Base-by-base conservation (phyloP, 2,888 invertebrate species). In the Metopia argyrocephala region DNA sequence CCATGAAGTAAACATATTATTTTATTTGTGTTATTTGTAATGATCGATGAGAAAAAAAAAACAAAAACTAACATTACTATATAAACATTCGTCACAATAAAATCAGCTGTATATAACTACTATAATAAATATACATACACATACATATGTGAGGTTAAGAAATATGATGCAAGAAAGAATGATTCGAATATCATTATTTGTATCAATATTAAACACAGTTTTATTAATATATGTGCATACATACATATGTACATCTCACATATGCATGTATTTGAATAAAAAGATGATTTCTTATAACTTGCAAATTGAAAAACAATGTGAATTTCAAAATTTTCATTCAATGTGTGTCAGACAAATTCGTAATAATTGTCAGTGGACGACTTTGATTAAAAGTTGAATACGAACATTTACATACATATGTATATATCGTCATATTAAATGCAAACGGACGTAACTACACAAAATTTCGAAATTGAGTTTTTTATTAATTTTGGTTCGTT, bases 161-260 rank as follows among this genome's bases (percentile, higher is more conserved):
- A 50, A 45, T 66, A 76, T 80, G 76, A 80, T 76, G 80, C 71
- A 80, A 80, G 62, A 75, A 64, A 28, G 25, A 25, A 50, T 38
- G 28, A 20, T 48, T 80, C 20, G 46, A 48, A 64, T 71, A 76
- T 76, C 71, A 80, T 61, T 64, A 59, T 66, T 57, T n/a, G n/a
- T n/a, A n/a, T n/a, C n/a, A n/a, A n/a, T 7, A 5, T n/a, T n/a
- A n/a, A n/a, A n/a, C n/a, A n/a, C n/a, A n/a, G n/a, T n/a, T n/a
- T n/a, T n/a, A n/a, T n/a, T n/a, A n/a, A n/a, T n/a, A n/a, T n/a
- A n/a, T n/a, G n/a, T n/a, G n/a, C n/a, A n/a, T n/a, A n/a, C n/a
- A n/a, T n/a, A n/a, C n/a, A n/a, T n/a, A n/a, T n/a, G n/a, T n/a
- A n/a, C n/a, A n/a, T n/a, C n/a, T n/a, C n/a, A n/a, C n/a, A n/a